Base-by-base conservation (phyloP, 1,140 invertebrate species). In the Paralvinella palmiformis region DNA sequence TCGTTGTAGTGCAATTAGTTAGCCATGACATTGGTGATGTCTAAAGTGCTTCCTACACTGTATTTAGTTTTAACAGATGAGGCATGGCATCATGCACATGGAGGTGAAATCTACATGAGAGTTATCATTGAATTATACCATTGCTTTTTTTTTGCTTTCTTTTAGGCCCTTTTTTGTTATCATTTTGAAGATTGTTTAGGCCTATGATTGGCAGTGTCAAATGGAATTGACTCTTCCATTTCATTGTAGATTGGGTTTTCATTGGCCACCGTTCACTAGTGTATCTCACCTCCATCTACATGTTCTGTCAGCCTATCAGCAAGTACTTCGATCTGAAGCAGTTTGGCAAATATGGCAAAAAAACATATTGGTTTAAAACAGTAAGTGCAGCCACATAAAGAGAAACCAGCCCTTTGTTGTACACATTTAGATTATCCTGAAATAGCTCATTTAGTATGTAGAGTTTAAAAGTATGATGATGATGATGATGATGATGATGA, bases 261-360 rank as follows among this genome's bases (percentile, higher is more conserved):
- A 63, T 31, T 63, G 62, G 62, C 62, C 62, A n/a, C 62, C 62
- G 3, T 24, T 31, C 48, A 36, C 20, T 63, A 63, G 62, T 27
- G 50, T 56, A 4, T 56, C 15, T 37, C 62, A 63, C 31, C 37
- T 63, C 3, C 62, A 63, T 56, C 17, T 63, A 57, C 62, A 63
- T 57, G 52, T 63, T 7, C 20, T 60, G 27, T 41, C 33, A 1
- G 33, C 58, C 13, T 32, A 32, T 13, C 24, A 57, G 22, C 6
- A 36, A 57, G 33, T 57, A 4, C 24, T 52, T 52, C 31, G 10
- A 17, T 29, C 2, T 52, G 48, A 52, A 29, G 48, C 24, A 22
- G 13, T 13, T 52, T 52, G 20, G 15, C 10, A 52, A 52, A 52
- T 52, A 27, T 52, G 31, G 31, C 48, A 22, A 22, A 22, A 10